Evolutionary conservation across 2,113 vertebrate species (phyloP).

Genomic region (Myiagra hebetior): DNA sequence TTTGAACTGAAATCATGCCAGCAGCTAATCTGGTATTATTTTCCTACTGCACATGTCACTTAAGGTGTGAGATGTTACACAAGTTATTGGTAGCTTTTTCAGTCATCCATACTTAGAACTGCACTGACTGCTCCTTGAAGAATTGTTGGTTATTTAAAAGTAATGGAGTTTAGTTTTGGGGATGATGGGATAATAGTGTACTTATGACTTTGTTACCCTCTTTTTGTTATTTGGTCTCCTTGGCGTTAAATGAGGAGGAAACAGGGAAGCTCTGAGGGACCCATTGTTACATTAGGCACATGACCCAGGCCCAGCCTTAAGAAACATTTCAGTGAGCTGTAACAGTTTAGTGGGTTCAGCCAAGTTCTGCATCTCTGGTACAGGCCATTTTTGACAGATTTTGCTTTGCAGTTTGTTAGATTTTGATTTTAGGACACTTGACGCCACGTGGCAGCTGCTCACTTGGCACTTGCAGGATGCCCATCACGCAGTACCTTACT

Average conservation of each 20-base stretch:
- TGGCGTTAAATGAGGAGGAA: neutral
- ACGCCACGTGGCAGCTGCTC: neutral
- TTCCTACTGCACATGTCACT: neutral
- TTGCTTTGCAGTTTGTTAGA: neutral
- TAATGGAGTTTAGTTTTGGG: neutral
- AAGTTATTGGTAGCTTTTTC: neutral
- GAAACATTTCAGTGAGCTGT: neutral
- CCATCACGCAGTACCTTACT: neutral
- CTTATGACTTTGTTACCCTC: neutral
- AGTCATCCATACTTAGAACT: neutral
- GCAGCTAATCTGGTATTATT: neutral
- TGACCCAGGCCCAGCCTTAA: neutral
- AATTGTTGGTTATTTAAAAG: neutral
- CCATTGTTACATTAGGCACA: neutral
- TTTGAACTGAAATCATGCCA: neutral
- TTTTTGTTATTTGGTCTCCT: neutral
- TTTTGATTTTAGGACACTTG: neutral
- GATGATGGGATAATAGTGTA: neutral
- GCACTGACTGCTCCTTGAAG: neutral
- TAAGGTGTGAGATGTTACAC: neutral
- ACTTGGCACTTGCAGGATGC: neutral
- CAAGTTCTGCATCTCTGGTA: neutral
- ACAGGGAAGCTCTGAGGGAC: neutral
- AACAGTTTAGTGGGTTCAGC: neutral
- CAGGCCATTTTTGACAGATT: neutral